A percentile compares a stretch with the other conserved stretches of the same genome.
Conservation (phyloP, 64 coral and sea anemone species). For the Anthopleura sola region DNA sequence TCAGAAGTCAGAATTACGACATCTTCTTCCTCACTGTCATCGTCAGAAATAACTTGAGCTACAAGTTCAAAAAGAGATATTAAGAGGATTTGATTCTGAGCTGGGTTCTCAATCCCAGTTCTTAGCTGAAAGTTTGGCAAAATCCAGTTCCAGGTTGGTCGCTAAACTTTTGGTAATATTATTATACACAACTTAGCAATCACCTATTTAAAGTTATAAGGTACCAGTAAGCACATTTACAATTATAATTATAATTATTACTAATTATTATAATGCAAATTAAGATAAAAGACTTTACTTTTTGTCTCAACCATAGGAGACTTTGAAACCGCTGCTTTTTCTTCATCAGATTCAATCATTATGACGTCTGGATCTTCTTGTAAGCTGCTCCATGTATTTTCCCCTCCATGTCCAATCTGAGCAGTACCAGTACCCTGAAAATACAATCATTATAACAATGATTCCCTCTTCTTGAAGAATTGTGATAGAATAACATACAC, state of each 20-base stretch:
- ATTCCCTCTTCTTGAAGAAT: background rate
- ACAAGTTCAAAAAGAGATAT: constrained; percentile 4
- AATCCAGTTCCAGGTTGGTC: too few relatives aligned
- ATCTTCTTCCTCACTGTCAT: constrained; percentile 53
- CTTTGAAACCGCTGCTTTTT: constrained; percentile 2
- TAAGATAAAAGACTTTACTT: background rate
- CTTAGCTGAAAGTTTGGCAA: background rate
- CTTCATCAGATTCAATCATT: constrained; percentile 48
- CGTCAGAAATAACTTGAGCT: constrained; percentile 25
- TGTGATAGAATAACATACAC: too few relatives aligned
- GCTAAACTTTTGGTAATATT: too few relatives aligned
- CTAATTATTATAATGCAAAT: background rate
- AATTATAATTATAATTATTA: too few relatives aligned
- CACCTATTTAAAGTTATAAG: too few relatives aligned
- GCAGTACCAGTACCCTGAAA: constrained; percentile 80
- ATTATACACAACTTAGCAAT: too few relatives aligned
- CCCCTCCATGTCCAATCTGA: constrained; percentile 65
- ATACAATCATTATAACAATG: too few relatives aligned
- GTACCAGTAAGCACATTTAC: too few relatives aligned
- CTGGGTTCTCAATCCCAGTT: background rate
- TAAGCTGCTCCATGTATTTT: constrained; percentile 47
- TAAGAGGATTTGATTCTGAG: background rate
- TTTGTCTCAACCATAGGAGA: background rate
- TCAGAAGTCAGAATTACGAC: constrained; percentile 45
- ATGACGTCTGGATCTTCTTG: constrained; percentile 48